Conservation (phyloP, 53 echinoderm and acorn worm genomes). For the Hippasteria phrygiana region DNA sequence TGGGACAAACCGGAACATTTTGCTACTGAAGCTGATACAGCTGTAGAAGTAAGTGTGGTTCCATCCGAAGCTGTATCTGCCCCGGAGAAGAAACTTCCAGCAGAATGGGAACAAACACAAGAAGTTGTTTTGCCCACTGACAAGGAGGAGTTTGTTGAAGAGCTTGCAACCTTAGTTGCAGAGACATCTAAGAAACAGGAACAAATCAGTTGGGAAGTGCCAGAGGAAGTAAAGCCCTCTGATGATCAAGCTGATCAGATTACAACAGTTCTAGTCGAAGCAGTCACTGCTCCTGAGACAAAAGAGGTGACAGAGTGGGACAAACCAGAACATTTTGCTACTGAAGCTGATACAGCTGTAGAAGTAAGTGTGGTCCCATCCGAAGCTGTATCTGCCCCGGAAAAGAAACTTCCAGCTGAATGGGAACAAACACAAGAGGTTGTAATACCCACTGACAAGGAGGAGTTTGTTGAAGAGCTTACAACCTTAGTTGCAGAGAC, state of each 20-base stretch:
- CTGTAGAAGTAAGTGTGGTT: slow-evolving; percentile 23
- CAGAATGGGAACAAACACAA: slow-evolving; percentile 38
- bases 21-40: neutral
- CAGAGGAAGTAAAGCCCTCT: slow-evolving; percentile 21
- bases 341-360: slow-evolving; percentile 1
- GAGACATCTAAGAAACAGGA: slow-evolving; percentile 51
- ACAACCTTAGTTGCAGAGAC: slow-evolving; percentile 27
- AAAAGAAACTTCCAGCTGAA: slow-evolving; percentile 53
- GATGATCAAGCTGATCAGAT: slow-evolving; percentile 33
- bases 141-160: slow-evolving; percentile 54
- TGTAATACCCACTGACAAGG: slow-evolving; percentile 19
- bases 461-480: slow-evolving; percentile 57
- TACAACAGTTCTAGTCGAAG: slow-evolving; percentile 40
- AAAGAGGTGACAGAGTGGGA: slow-evolving; percentile 41
- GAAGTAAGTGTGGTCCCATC: slow-evolving; percentile 1
- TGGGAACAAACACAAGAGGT: slow-evolving; percentile 49
- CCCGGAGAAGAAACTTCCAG: slow-evolving; percentile 59
- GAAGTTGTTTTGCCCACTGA: slow-evolving; percentile 51
- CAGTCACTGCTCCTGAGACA: slow-evolving; percentile 50
- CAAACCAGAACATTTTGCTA: slow-evolving; percentile 46
- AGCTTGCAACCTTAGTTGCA: slow-evolving; percentile 42
- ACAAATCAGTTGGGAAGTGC: slow-evolving; percentile 31
- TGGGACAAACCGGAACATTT: slow-evolving; percentile 66
- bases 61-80: slow-evolving; percentile 58
- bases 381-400: slow-evolving; percentile 56